Percentiles rank a stretch among this genome's conserved stretches.
Conservation (phyloP, 2,113 vertebrate species). For the Colossoma macropomum region DNA sequence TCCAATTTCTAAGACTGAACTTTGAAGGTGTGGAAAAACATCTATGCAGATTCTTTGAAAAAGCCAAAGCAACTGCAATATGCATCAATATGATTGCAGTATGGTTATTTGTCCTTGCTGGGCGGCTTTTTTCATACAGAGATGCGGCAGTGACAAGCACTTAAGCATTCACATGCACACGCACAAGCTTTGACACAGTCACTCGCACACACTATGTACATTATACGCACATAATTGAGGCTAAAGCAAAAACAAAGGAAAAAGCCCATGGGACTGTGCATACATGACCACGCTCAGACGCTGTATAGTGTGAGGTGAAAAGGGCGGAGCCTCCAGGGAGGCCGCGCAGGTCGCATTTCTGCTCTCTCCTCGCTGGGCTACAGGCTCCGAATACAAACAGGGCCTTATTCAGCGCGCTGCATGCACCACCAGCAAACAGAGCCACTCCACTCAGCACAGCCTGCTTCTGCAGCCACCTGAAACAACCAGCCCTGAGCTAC, state of each 20-base stretch:
- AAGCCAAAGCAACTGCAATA: neutral
- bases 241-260: neutral
- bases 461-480: constrained; percentile 41
- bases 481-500: constrained; percentile 43
- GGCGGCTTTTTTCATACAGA: neutral
- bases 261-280: neutral
- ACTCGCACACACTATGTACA: neutral
- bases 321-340: constrained; percentile 34
- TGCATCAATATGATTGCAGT: neutral
- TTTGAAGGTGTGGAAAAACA: too few species aligned
- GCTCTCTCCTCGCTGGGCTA: constrained; percentile 12
- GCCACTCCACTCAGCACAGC: neutral
- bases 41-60: neutral
- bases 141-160: neutral
- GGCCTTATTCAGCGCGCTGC: constrained; percentile 54
- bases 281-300: constrained; percentile 27
- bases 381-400: constrained; percentile 50
- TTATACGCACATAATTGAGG: neutral
- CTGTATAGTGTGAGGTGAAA: constrained; percentile 13
- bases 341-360: constrained; percentile 48
- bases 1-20: too few species aligned
- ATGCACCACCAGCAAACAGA: constrained; percentile 34
- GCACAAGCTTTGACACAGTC: neutral
- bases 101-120: neutral
- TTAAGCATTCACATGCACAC: constrained; percentile 9